Percentiles rank a stretch among this genome's conserved stretches.
Conservation (phyloP, 1,140 invertebrate genomes). For the Papilio helenus region DNA sequence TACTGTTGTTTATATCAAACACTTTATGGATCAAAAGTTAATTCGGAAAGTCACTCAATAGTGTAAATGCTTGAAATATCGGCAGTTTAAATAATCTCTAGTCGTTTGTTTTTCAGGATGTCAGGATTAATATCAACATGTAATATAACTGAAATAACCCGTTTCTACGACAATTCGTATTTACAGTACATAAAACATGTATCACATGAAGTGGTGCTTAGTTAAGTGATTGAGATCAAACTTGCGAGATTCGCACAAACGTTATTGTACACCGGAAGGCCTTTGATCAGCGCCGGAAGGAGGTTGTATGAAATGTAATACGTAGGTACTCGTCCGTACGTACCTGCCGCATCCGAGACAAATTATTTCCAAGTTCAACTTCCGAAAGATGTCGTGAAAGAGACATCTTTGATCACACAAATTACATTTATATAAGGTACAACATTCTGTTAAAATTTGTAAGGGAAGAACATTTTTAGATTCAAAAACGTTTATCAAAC, state of each 20-base stretch:
- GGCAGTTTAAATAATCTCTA: too few species aligned
- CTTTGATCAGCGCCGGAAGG: conserved; percentile 34
- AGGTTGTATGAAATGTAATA: conserved; percentile 32
- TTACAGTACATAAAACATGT: background rate
- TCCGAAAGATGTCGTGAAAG: conserved; percentile 27
- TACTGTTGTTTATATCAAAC: too few species aligned
- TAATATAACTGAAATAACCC: background rate
- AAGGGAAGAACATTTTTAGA: background rate
- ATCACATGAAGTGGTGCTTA: background rate
- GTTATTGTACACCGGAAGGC: conserved; percentile 30
- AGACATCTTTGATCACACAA: conserved; percentile 27
- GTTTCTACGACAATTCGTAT: background rate
- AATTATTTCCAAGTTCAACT: conserved; percentile 31
- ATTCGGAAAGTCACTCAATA: too few species aligned
- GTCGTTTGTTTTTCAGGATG: too few species aligned
- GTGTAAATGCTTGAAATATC: too few species aligned
- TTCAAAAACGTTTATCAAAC: too few species aligned
- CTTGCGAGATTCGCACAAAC: conserved; percentile 25
- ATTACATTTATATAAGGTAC: conserved; percentile 21
- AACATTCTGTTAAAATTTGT: background rate
- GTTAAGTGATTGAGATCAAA: conserved; percentile 20
- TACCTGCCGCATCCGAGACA: conserved; percentile 13
- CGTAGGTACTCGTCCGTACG: background rate
- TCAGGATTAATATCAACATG: too few species aligned
- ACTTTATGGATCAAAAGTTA: too few species aligned